These are phyloP conservation scores for Theonella swinhoei DNA, from an alignment of 37 sponge, comb jelly and placozoan genomes.

Conservation along the genomic window DNA sequence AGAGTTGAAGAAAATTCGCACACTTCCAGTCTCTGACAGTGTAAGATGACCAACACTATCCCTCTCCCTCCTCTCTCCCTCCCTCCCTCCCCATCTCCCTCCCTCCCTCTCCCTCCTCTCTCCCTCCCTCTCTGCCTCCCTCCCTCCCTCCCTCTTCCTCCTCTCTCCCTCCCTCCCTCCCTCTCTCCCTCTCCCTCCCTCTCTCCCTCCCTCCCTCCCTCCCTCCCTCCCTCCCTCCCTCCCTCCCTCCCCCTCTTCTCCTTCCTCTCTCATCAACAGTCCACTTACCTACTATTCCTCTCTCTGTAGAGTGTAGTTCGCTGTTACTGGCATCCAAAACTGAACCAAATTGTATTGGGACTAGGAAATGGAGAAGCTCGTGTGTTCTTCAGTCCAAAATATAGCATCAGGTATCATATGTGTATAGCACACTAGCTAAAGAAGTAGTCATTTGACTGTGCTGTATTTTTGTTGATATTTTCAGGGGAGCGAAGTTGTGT, in stretches of 20 bases:
- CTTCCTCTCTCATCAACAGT: neutral
- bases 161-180: neutral
- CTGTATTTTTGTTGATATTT: neutral
- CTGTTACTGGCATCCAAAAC: slow-evolving; percentile 90
- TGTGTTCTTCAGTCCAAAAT: slow-evolving; percentile 71
- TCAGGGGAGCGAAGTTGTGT: slow-evolving; percentile 76
- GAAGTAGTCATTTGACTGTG: no score
- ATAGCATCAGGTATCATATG: slow-evolving; percentile 64
- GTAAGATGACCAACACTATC: slow-evolving; percentile 27
- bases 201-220: neutral
- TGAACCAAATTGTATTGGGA: slow-evolving; percentile 92
- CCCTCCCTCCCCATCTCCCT: neutral
- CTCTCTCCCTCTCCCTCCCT: neutral
- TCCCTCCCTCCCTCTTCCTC: neutral
- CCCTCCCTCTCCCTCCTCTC: neutral
- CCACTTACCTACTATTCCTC: neutral
- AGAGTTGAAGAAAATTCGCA: slow-evolving; percentile 54
- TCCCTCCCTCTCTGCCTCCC: neutral
- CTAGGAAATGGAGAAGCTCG: slow-evolving; percentile 77
- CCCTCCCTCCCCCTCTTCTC: neutral
- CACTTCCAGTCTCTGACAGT: slow-evolving; percentile 56
- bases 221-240: neutral
- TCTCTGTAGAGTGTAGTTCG: slow-evolving; percentile 75
- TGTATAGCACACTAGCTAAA: no score
- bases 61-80: neutral